Percentiles rank a stretch among this genome's conserved stretches.
These are phyloP conservation scores for Drosophila parvula DNA, from an alignment of 1,140 invertebrate genomes.

Conservation along the genomic window DNA sequence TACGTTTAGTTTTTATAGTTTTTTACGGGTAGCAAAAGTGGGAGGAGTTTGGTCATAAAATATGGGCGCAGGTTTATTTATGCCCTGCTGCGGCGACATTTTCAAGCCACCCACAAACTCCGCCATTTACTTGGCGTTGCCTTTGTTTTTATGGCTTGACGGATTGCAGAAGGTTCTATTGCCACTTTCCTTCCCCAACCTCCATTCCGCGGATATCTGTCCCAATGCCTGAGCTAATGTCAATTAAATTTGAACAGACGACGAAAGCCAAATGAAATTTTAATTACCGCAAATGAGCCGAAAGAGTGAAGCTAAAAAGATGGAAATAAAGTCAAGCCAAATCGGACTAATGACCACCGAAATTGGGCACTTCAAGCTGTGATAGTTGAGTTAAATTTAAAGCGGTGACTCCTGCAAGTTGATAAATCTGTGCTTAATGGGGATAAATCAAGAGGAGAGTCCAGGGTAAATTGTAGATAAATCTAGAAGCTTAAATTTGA, in stretches of 20 bases:
- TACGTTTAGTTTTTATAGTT: slow-evolving; percentile 82
- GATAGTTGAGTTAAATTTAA: slow-evolving; percentile 38
- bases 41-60: slow-evolving; percentile 70
- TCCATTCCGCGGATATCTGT: slow-evolving; percentile 41
- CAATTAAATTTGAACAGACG: slow-evolving; percentile 76
- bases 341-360: slow-evolving; percentile 44
- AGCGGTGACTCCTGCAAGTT: background rate
- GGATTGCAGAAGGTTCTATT: slow-evolving; percentile 53
- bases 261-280: slow-evolving; percentile 71
- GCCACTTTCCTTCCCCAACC: background rate
- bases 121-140: slow-evolving; percentile 1
- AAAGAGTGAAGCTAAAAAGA: background rate
- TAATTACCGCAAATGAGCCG: slow-evolving; percentile 78
- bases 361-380: slow-evolving; percentile 55
- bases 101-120: slow-evolving; percentile 24
- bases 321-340: slow-evolving; percentile 15
- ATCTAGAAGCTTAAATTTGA: background rate
- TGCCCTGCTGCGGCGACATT: slow-evolving; percentile 69
- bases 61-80: slow-evolving; percentile 81
- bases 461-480: background rate
- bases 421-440: slow-evolving; percentile 13
- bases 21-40: slow-evolving; percentile 59
- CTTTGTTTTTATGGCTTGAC: slow-evolving; percentile 79
- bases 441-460: background rate
- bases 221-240: slow-evolving; percentile 69